phyloP scores from a whole-genome alignment of 2,113 vertebrate species.

The Stictonetta naevosa region DNA sequence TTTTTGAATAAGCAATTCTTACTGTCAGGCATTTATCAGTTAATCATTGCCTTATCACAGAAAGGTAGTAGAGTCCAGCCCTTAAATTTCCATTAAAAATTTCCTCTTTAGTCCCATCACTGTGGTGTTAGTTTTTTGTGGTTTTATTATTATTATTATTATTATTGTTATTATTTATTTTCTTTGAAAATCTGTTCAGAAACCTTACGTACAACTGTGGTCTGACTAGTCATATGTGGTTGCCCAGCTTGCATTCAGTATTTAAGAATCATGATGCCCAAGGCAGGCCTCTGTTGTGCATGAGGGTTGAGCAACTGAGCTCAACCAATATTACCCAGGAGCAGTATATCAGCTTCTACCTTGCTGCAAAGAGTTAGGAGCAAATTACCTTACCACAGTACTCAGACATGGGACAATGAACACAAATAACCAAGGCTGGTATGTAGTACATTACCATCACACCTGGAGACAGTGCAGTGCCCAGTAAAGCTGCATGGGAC shows the following conservation, averaged over 20 bases:
- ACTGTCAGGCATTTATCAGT: not conserved
- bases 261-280: not conserved
- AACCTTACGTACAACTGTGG: not conserved
- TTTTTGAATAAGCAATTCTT: not conserved
- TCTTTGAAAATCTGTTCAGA: not conserved
- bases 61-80: not conserved
- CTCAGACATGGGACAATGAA: not conserved
- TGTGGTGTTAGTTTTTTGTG: not conserved
- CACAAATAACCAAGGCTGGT: not conserved
- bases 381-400: not conserved
- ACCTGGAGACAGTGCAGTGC: not conserved
- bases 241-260: not conserved
- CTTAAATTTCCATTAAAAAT: not conserved
- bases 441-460: not conserved
- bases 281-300: not conserved
- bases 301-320: not conserved
- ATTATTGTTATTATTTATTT: not conserved
- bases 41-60: not conserved
- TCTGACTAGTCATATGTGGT: not conserved
- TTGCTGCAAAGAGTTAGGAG: not conserved
- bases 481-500: not conserved
- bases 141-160: too few species aligned
- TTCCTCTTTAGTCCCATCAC: not conserved
- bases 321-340: not conserved
- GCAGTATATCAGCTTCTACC: not conserved